phyloP scores from a whole-genome alignment of 1,140 invertebrate genomes.

The Mamestra configurata region DNA sequence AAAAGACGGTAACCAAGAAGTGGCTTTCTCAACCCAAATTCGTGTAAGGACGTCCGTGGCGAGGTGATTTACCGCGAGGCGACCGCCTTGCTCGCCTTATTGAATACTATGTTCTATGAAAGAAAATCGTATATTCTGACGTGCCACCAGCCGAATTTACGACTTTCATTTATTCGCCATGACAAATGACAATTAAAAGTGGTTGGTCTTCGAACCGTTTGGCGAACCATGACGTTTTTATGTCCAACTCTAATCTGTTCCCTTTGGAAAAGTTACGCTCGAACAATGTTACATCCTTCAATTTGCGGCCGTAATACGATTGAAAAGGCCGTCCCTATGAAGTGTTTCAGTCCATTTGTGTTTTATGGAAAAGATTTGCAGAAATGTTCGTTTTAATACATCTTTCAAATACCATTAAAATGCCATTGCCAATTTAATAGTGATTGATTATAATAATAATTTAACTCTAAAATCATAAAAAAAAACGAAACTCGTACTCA shows the following conservation, averaged over 20 bases:
- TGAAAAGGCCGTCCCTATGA: neutral
- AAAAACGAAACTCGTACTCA: too few species aligned
- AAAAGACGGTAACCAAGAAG: constrained; percentile 55
- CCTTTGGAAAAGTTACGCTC: constrained; percentile 37
- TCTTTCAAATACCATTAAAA: neutral
- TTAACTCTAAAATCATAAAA: too few species aligned
- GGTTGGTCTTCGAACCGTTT: constrained; percentile 43
- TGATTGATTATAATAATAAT: too few species aligned
- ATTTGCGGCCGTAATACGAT: constrained; percentile 10
- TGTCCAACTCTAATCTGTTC: constrained; percentile 41
- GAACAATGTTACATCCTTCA: constrained; percentile 26
- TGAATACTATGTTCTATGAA: constrained; percentile 79
- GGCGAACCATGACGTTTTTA: constrained; percentile 39
- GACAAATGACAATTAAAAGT: constrained; percentile 81
- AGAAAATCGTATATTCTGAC: constrained; percentile 85
- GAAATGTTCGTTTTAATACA: constrained; percentile 5
- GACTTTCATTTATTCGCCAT: constrained; percentile 75
- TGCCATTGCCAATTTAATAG: too few species aligned
- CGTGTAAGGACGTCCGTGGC: constrained; percentile 58
- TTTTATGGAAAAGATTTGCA: constrained; percentile 8
- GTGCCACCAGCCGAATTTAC: constrained; percentile 75
- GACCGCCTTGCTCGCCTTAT: constrained; percentile 73
- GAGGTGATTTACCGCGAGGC: constrained; percentile 79
- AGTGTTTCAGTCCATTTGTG: constrained; percentile 13
- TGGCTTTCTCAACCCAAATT: constrained; percentile 60